A percentile compares a stretch with the other conserved stretches of the same genome.
Evolutionary conservation across 1,140 invertebrate species (phyloP).

Genomic region (Metopolophium dirhodum): DNA sequence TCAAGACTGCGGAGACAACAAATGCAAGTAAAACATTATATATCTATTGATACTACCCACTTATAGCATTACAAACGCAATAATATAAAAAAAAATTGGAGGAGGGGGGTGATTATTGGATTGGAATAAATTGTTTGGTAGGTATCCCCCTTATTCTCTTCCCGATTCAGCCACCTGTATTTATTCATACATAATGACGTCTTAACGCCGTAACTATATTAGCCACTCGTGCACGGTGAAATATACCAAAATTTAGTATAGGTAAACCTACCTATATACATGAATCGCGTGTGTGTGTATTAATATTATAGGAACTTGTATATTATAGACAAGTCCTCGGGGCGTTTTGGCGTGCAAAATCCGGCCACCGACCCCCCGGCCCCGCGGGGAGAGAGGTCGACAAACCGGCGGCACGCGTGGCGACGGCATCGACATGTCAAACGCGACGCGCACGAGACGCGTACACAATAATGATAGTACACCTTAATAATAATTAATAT

Average conservation of each 20-base stretch:
- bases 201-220: too few species aligned
- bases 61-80: too few species aligned
- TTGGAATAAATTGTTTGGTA: too few species aligned
- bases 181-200: too few species aligned
- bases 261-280: too few species aligned
- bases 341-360: constrained; percentile 18
- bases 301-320: not conserved
- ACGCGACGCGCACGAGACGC: not conserved
- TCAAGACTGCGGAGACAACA: too few species aligned
- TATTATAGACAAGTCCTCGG: not conserved
- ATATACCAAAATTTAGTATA: not conserved
- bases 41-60: too few species aligned
- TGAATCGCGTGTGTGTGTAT: not conserved
- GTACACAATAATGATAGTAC: not conserved
- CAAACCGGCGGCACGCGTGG: not conserved
- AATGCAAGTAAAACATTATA: too few species aligned
- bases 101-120: too few species aligned
- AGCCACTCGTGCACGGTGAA: not conserved
- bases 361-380: not conserved
- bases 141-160: too few species aligned
- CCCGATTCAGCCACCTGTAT: too few species aligned
- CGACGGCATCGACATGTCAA: not conserved
- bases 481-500: not conserved
- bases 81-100: too few species aligned
- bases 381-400: constrained; percentile 2